phyloP scores from a whole-genome alignment of 1,140 invertebrate genomes.

The Trichonephila inaurata region DNA sequence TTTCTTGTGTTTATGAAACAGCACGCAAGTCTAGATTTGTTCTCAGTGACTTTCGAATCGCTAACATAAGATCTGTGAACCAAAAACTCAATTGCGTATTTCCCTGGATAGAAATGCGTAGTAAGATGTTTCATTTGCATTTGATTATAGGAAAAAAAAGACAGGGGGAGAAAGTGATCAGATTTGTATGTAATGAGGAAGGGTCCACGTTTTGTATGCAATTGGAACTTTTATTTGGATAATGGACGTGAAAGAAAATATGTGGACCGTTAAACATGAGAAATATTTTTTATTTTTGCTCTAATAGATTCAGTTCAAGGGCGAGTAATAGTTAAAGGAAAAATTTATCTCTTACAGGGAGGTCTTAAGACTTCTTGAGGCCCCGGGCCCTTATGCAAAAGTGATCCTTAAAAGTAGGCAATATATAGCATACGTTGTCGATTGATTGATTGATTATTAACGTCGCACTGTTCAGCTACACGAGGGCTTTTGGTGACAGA shows the following conservation, averaged over 20 bases:
- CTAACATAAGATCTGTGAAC: neutral
- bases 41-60: neutral
- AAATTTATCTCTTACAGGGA: too few relatives aligned
- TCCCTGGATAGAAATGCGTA: neutral
- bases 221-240: neutral
- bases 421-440: too few relatives aligned
- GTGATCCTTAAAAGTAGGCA: too few relatives aligned
- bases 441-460: too few relatives aligned
- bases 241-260: neutral
- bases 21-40: neutral
- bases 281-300: neutral
- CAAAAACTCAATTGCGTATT: neutral
- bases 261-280: neutral
- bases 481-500: too few relatives aligned
- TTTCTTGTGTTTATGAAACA: slow-evolving; percentile 22
- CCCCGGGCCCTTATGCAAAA: too few relatives aligned
- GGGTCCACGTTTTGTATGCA: neutral
- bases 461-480: too few relatives aligned
- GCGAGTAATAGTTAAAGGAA: neutral
- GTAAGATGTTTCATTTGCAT: neutral
- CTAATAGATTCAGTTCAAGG: slow-evolving; percentile 1
- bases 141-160: neutral
- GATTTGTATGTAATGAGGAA: neutral
- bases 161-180: slow-evolving; percentile 20
- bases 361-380: too few relatives aligned